These are phyloP conservation scores for Anniella stebbinsi DNA, from an alignment of 2,797 vertebrate genomes.

Conservation along the genomic window DNA sequence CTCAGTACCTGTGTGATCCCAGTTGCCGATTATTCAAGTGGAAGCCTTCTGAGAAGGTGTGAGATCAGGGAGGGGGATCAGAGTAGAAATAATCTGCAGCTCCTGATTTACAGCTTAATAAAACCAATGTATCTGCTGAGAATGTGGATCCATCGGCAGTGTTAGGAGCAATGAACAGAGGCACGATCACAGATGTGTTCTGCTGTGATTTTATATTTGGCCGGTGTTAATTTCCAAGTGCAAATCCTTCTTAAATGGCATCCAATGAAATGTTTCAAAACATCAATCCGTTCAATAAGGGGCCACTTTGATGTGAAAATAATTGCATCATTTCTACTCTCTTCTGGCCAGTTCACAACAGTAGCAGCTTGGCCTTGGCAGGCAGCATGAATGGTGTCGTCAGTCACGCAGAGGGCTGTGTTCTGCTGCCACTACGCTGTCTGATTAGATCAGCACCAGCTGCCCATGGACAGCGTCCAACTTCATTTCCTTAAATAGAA, in stretches of 20 bases:
- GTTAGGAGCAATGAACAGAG: background rate
- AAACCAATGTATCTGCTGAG: background rate
- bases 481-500: background rate
- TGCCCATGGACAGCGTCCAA: background rate
- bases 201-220: background rate
- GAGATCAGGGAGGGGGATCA: background rate
- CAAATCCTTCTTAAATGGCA: background rate
- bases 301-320: background rate
- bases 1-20: background rate
- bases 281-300: background rate
- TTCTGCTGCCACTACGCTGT: no score
- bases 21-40: background rate
- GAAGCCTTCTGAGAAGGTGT: background rate
- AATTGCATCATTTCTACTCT: background rate
- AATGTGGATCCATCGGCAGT: background rate
- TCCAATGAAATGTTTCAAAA: background rate
- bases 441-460: constrained; percentile 22
- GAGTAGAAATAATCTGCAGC: background rate
- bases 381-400: background rate
- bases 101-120: background rate
- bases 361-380: background rate
- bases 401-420: background rate
- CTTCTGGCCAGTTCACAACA: background rate
- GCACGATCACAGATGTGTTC: background rate
- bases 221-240: background rate